These are phyloP conservation scores for Coluber constrictor DNA, from an alignment of 2,797 vertebrate genomes.

Conservation along the genomic window DNA sequence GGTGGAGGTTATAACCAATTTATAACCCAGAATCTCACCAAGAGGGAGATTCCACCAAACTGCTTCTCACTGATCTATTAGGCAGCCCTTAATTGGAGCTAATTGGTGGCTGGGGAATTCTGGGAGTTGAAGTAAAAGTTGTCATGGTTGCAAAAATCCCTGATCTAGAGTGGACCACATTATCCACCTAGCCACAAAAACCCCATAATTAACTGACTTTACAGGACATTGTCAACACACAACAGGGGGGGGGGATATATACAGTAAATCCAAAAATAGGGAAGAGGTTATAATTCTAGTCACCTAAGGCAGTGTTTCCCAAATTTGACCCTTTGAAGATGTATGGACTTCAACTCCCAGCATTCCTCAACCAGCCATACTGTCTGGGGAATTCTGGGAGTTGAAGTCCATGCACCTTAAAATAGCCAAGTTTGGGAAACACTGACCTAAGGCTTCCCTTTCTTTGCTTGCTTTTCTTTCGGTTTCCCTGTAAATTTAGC, in stretches of 20 bases:
- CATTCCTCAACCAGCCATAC: too few relatives aligned
- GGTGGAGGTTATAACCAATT: not conserved
- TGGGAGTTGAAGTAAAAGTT: not conserved
- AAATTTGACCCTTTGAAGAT: too few relatives aligned
- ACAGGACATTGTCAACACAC: not conserved
- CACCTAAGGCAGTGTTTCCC: slow-evolving; percentile 35
- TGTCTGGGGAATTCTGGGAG: too few relatives aligned
- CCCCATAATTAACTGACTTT: not conserved
- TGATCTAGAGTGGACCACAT: not conserved
- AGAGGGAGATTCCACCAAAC: not conserved
- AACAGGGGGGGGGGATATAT: not conserved
- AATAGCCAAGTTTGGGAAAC: too few relatives aligned
- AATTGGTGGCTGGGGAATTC: not conserved
- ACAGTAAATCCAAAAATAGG: not conserved
- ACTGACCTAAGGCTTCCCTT: slow-evolving; percentile 39
- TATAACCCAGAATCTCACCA: not conserved
- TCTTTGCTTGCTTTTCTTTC: not conserved
- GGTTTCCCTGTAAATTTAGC: not conserved
- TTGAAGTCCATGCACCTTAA: too few relatives aligned
- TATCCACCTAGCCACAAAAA: not conserved
- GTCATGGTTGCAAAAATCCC: not conserved
- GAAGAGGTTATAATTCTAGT: slow-evolving; percentile 6
- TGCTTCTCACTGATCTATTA: not conserved
- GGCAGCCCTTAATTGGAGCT: not conserved
- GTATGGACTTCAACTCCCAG: too few relatives aligned